Base-by-base conservation (phyloP, 1,140 invertebrate genomes). In the Bombus consobrinus region DNA sequence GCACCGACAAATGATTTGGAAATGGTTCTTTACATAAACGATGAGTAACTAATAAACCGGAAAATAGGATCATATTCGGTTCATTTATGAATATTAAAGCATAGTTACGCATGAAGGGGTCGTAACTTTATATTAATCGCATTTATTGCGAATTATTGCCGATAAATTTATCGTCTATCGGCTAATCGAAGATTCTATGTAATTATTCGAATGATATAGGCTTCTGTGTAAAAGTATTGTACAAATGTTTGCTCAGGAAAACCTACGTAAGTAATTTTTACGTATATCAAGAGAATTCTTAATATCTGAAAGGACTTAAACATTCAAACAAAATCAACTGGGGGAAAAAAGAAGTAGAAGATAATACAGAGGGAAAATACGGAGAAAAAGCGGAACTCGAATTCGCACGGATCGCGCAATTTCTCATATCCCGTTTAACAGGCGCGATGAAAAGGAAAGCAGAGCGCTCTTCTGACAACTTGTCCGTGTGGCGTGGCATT, bases 361-460 rank as follows among this genome's bases (percentile, higher is more conserved):
- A n/a, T 13, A 62, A n/a, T n/a, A 53, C 59, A 25, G 22, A 69
- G 10, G 3, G 22, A 10, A 28, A 69, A 25, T 53, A 12, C 8
- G 3, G 37, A 69, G 34, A 28, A 34, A 8, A 34, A 34, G 68
- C 3, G 9, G 25, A 13, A 39, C 10, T 32, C 2, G 13, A 32
- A 32, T 32, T 32, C n/a, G 13, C n/a, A 13, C 15, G 64, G n/a
- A 32, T 47, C 71, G 13, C 81, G 88, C 81, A 89, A 89, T 89
- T 81, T 89, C 79, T 79, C 88, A 39, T 81, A 80, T 86, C 68
- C 47, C 62, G 82, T 89, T 89, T 88, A 89, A 43, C 77, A 68
- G 15, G 39, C 78, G 83, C 83, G 79, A 86, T 89, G 87, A 89
- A 89, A 81, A 79, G 84, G 80, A 86, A 88, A 66, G 22, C 37